Conservation (phyloP, 2,797 vertebrate genomes). For the Oreochromis mossambicus region DNA sequence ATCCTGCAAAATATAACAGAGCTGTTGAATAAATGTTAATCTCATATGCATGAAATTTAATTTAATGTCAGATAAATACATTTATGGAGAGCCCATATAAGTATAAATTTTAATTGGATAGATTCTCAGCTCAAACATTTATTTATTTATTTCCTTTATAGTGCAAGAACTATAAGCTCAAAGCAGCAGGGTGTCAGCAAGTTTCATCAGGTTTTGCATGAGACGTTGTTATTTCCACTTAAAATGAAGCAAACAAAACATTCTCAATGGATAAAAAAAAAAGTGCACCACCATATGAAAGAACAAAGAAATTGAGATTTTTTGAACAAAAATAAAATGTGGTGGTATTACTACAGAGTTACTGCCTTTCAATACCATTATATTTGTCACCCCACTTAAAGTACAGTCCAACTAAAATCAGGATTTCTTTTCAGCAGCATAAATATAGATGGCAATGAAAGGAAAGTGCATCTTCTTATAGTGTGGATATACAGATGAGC, state of each 20-base stretch:
- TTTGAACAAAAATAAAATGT: neutral
- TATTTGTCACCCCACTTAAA: neutral
- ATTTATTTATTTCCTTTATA: neutral
- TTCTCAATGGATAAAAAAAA: neutral
- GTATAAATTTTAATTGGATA: slow-evolving; percentile 8
- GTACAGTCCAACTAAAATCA: neutral
- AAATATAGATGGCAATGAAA: neutral
- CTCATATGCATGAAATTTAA: neutral
- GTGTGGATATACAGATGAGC: neutral
- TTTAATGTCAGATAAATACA: neutral
- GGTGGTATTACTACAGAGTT: neutral
- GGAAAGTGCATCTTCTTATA: neutral
- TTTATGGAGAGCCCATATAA: neutral
- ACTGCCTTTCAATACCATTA: neutral
- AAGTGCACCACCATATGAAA: neutral
- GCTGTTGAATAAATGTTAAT: slow-evolving; percentile 12
- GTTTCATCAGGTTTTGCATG: slow-evolving; percentile 30
- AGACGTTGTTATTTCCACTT: slow-evolving; percentile 7
- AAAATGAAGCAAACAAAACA: neutral
- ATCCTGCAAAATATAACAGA: slow-evolving; percentile 1
- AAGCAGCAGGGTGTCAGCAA: slow-evolving; percentile 5
- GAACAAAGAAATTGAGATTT: neutral
- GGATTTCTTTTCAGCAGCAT: neutral
- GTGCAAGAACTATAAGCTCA: neutral
- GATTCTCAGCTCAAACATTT: neutral